phyloP scores from a whole-genome alignment of 35 echinoderm and acorn worm species.

The Nesometra sesokonis region DNA sequence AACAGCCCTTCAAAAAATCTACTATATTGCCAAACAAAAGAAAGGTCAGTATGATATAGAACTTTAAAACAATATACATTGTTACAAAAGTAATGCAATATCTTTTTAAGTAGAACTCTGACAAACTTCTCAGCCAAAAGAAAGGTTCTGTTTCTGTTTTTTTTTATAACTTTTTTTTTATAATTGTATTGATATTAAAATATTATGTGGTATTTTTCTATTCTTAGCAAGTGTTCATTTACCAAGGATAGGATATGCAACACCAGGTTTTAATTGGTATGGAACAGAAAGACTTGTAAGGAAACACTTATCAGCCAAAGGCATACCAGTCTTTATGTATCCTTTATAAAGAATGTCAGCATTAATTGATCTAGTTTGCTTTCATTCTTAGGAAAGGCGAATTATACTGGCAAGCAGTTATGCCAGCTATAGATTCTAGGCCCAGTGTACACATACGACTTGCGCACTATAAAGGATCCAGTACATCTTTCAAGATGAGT shows the following conservation, averaged over 20 bases:
- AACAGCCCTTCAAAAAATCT: slow-evolving; percentile 62
- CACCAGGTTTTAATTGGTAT: slow-evolving; percentile 96
- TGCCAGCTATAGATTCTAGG: not conserved
- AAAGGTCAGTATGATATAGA: slow-evolving; percentile 51
- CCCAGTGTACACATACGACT: too few relatives aligned
- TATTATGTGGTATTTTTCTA: not conserved
- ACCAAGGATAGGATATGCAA: slow-evolving; percentile 86
- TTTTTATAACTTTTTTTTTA: too few relatives aligned
- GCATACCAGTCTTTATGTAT: slow-evolving; percentile 85
- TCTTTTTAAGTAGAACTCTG: too few relatives aligned
- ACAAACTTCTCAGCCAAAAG: too few relatives aligned
- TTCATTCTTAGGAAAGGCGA: not conserved
- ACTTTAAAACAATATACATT: too few relatives aligned
- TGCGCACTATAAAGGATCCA: too few relatives aligned
- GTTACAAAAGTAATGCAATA: too few relatives aligned
- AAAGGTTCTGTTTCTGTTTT: too few relatives aligned
- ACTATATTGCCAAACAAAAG: slow-evolving; percentile 58
- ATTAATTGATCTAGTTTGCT: not conserved
- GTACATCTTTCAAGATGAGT: too few relatives aligned
- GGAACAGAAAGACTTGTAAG: slow-evolving; percentile 85
- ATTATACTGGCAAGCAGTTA: not conserved
- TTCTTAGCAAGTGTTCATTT: slow-evolving; percentile 78
- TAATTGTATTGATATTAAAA: too few relatives aligned
- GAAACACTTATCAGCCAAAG: slow-evolving; percentile 75
- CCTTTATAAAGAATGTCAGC: slow-evolving; percentile 37